These are phyloP conservation scores for Holothuria glaberrima DNA, from an alignment of 35 echinoderm and acorn worm genomes.

Conservation along the genomic window DNA sequence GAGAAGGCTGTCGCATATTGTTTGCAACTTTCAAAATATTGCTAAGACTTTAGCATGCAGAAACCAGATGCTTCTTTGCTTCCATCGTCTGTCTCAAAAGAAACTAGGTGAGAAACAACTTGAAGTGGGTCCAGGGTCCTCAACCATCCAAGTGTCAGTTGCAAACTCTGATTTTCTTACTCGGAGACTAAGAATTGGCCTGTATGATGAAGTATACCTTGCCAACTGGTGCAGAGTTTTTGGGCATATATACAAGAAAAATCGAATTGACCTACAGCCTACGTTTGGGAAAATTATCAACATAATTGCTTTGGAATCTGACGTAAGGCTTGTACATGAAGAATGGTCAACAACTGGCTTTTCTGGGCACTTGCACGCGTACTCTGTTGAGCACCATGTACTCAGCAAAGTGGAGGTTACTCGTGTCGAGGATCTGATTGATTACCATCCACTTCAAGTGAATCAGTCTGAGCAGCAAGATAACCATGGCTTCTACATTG, in stretches of 20 bases:
- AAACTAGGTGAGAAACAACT: neutral
- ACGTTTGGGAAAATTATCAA: slow-evolving; percentile 45
- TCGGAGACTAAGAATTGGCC: neutral
- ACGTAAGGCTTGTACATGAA: slow-evolving; percentile 28
- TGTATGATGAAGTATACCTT: slow-evolving; percentile 63
- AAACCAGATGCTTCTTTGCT: slow-evolving; percentile 73
- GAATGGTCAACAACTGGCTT: slow-evolving; percentile 33
- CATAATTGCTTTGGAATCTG: slow-evolving; percentile 4
- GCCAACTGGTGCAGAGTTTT: slow-evolving; percentile 68
- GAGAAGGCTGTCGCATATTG: slow-evolving; percentile 53
- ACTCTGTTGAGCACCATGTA: slow-evolving; percentile 1
- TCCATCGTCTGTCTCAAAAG: slow-evolving; percentile 46
- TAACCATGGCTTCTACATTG: too few species aligned
- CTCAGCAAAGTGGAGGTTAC: neutral
- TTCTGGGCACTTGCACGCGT: slow-evolving; percentile 41
- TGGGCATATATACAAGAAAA: slow-evolving; percentile 35
- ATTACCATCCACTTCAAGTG: too few species aligned
- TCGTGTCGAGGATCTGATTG: neutral
- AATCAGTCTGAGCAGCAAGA: too few species aligned
- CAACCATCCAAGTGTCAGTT: slow-evolving; percentile 55
- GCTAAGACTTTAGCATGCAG: slow-evolving; percentile 63
- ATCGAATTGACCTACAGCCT: slow-evolving; percentile 24
- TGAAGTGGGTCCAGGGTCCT: slow-evolving; percentile 62
- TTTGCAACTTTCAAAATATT: slow-evolving; percentile 79
- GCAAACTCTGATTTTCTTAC: slow-evolving; percentile 1